A percentile compares a stretch with the other conserved stretches of the same genome.
Evolutionary conservation across 2,797 vertebrate genomes (phyloP).

Genomic region (Alcedo quadribrachys): DNA sequence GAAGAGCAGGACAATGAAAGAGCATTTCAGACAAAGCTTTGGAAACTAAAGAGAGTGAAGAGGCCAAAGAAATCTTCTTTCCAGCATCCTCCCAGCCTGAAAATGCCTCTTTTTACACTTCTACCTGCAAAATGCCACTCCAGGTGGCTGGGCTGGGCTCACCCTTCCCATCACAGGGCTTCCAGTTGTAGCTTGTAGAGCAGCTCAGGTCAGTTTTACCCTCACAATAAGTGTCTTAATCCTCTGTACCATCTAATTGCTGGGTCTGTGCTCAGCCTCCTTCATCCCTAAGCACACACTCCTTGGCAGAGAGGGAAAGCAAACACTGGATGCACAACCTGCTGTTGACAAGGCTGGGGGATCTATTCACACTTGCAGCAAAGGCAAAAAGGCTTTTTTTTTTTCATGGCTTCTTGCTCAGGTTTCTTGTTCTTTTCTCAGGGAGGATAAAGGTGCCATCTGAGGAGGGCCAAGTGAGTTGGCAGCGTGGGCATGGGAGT

Average conservation of each 20-base stretch:
- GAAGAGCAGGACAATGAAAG: not conserved
- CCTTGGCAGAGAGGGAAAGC: slow-evolving; percentile 27
- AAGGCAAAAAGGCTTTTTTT: not conserved
- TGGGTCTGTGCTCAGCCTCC: not conserved
- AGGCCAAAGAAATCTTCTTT: not conserved
- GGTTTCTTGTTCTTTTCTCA: not conserved
- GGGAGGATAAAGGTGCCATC: not conserved
- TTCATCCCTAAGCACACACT: not conserved
- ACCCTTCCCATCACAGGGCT: not conserved
- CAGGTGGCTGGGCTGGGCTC: not conserved
- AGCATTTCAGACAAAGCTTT: not conserved
- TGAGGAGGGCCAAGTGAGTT: not conserved
- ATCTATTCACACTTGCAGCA: not conserved
- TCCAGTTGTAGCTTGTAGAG: not conserved
- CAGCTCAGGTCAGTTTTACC: not conserved
- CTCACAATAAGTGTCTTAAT: not conserved
- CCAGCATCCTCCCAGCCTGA: not conserved
- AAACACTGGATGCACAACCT: slow-evolving; percentile 16
- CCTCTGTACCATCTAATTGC: not conserved
- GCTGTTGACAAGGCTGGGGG: not conserved
- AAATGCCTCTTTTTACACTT: not conserved
- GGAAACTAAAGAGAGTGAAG: not conserved
- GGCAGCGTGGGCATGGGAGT: not conserved
- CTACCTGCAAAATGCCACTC: not conserved
- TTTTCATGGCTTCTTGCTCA: not conserved